These are phyloP conservation scores for Daktulosphaira vitifoliae DNA, from an alignment of 1,140 invertebrate species.

Conservation along the genomic window DNA sequence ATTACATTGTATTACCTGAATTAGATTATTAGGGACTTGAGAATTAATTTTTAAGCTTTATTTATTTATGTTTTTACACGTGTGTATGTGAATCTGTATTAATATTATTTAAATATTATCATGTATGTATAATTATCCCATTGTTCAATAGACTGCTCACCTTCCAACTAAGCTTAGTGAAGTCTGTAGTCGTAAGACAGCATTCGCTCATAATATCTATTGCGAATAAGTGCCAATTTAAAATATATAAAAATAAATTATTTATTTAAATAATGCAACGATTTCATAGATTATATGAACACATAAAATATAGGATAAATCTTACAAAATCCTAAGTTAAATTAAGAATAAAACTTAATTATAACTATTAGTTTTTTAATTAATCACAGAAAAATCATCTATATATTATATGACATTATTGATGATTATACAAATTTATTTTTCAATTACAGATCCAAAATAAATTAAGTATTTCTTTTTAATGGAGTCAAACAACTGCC, in stretches of 20 bases:
- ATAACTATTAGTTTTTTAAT: too few species aligned
- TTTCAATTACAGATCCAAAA: background rate
- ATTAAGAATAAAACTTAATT: too few species aligned
- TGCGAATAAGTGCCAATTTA: conserved; percentile 14
- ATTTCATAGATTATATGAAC: too few species aligned
- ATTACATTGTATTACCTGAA: conserved; percentile 19
- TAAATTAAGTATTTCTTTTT: conserved; percentile 33
- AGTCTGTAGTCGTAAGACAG: too few species aligned
- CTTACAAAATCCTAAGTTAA: too few species aligned
- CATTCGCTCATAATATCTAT: background rate
- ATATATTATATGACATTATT: too few species aligned
- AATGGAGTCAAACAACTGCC: conserved; percentile 70
- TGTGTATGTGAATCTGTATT: too few species aligned
- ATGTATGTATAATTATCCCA: too few species aligned
- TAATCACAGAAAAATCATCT: too few species aligned
- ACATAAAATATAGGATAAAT: too few species aligned
- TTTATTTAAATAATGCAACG: background rate
- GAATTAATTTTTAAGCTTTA: conserved; percentile 11
- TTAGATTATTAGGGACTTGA: conserved; percentile 12
- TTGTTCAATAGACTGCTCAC: background rate
- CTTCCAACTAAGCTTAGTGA: background rate
- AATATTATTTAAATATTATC: too few species aligned
- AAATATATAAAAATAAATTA: conserved; percentile 4
- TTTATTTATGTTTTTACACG: background rate
- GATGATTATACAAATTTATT: too few species aligned